Evolutionary conservation across 2,888 invertebrate species (phyloP), one percentile per base, ranked within the genome.

Genomic region (Eristalinus aeneus): DNA sequence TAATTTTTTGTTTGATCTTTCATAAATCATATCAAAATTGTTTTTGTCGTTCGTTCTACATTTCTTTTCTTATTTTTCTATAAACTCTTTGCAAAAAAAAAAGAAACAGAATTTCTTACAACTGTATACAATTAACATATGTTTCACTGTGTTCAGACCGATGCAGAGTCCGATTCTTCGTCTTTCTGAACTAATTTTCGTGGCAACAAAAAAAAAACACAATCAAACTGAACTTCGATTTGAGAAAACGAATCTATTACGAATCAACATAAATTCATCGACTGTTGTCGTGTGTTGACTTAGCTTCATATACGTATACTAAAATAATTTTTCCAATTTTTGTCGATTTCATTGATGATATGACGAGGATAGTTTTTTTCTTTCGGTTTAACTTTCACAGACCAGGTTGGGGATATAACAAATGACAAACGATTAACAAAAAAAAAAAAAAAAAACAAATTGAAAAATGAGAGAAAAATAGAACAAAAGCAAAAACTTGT

Each of bases 121-220:
- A 10, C 32, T 16, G 20, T 8, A 12, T 8, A 31, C 1, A 74
- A 75, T 46, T 16, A 69, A 64, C 80, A 81, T 69, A 68, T 80
- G 78, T 68, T 74, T 63, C 22, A 32, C n/a, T 3, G 27, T 34
- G 22, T 3, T 20, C 23, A 63, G 53, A n/a, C 1, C 12, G 53
- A 67, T 72, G 32, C n/a, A n/a, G 39, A 39, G 39, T 32, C 3
- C 6, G 46, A 46, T 16, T 8, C 46, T 46, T 46, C 16, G 8
- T 1, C 46, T 46, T 46, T 16, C 39, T 27, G 27, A 46, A 46
- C 39, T 6, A n/a, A 12, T 6, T 46, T 16, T 16, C 46, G n/a
- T 39, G 39, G n/a, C 12, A 6, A 39, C 2, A 27, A 27, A 39
- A 39, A 39, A 4, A 39, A 39, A 16, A 46, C 46, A 46, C 46